Percentiles rank a stretch among this genome's conserved stretches.
Evolutionary conservation across 2,888 invertebrate species (phyloP).

Genomic region (Eilema depressum): DNA sequence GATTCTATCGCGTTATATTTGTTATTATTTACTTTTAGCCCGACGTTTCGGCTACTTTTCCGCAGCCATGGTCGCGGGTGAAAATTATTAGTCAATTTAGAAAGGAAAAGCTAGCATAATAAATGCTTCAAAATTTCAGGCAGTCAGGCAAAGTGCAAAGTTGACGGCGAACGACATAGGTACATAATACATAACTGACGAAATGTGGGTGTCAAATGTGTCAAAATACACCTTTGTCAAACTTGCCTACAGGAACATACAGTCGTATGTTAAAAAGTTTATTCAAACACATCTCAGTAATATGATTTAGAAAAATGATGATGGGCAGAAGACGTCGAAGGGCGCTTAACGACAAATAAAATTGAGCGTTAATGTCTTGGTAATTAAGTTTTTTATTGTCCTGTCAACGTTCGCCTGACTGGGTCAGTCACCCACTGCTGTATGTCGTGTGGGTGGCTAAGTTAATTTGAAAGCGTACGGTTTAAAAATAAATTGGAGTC

Average conservation of each 20-base stretch:
- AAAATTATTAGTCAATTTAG: too few species aligned
- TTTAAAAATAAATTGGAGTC: slow-evolving; percentile 40
- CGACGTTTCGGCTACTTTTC: too few species aligned
- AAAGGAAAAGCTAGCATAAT: too few species aligned
- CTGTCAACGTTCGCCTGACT: slow-evolving; percentile 48
- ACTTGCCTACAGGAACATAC: not conserved
- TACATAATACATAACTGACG: not conserved
- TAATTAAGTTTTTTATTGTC: slow-evolving; percentile 59
- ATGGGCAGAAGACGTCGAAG: slow-evolving; percentile 32
- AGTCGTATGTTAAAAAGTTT: not conserved
- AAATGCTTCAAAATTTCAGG: too few species aligned
- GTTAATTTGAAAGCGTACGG: slow-evolving; percentile 44
- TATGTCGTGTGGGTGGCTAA: slow-evolving; percentile 46
- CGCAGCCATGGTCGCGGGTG: too few species aligned
- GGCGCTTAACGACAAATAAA: slow-evolving; percentile 33
- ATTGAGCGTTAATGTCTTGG: slow-evolving; percentile 42
- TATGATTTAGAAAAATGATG: slow-evolving; percentile 31
- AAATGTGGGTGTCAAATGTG: not conserved
- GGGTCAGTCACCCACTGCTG: slow-evolving; percentile 59
- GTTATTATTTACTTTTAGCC: too few species aligned
- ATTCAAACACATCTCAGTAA: slow-evolving; percentile 19
- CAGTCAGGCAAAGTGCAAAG: not conserved
- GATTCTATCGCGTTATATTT: too few species aligned
- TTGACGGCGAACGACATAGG: not conserved
- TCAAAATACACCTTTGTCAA: not conserved